Evolutionary conservation across 2,888 invertebrate species (phyloP), one percentile per base, ranked within the genome.

Genomic region (Sycophila texana): DNA sequence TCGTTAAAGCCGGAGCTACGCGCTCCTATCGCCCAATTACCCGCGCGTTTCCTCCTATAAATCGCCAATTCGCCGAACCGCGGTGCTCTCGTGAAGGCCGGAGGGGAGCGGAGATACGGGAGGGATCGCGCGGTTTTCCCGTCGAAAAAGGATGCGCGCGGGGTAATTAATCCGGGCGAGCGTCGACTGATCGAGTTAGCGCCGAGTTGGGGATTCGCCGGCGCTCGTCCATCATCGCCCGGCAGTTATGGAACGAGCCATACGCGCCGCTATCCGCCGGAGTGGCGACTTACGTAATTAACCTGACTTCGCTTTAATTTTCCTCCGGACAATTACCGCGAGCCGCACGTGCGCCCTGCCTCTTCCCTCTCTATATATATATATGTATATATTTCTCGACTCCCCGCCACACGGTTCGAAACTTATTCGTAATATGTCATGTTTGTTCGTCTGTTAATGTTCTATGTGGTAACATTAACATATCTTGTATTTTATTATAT

Each of bases 131-230:
- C 20, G 12, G 70, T 76, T 68, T 70, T 63, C 70, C 70, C 63
- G 68, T 66, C 39, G 39, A 39, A 66, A 68, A 66, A 39, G 55
- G 14, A 61, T 16, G 65, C 67, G 63, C 65, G 51, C 18, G 77
- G 22, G 10, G 75, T 79, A 79, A 75, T 79, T 79, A 79, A 75
- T 81, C 80, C 83, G 79, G 72, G 79, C 83, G 84, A 84, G 86
- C 86, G 90, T 88, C 88, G 89, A 89, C 89, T 90, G 89, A 89
- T 90, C 87, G 87, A 88, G 88, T 90, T 90, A 90, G 83, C 88
- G 86, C 84, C 84, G 85, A 89, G 88, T 89, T 89, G 86, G 88
- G 89, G 89, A 88, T 89, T 89, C 83, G 83, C 84, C 79, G 85
- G 74, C 78, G 86, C 86, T 87, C 87, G 86, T 88, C 86, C 86